phyloP scores from a whole-genome alignment of 2,113 vertebrate genomes.

The Pomatostomus ruficeps region DNA sequence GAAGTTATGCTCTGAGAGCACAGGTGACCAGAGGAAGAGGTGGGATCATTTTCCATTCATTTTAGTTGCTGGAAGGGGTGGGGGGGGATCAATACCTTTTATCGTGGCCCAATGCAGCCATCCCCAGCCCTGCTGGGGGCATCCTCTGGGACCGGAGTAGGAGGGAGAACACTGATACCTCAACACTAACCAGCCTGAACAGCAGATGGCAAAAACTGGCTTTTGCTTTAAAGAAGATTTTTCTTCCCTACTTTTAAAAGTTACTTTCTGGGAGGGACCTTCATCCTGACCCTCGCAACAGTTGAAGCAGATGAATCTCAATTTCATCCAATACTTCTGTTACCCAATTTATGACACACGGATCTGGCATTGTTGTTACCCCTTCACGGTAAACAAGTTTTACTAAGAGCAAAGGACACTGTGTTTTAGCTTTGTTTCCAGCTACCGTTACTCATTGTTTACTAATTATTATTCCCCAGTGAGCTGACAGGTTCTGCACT shows the following conservation, averaged over 20 bases:
- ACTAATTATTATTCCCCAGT: not conserved
- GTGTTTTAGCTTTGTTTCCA: not conserved
- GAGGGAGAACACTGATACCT: not conserved
- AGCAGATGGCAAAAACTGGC: not conserved
- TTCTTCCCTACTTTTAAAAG: not conserved
- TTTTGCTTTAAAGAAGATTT: not conserved
- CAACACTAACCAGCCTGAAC: not conserved
- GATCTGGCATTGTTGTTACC: not conserved
- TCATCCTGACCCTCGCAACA: not conserved
- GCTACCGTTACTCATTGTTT: not conserved
- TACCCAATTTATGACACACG: fast-evolving
- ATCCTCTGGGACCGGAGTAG: not conserved
- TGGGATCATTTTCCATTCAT: not conserved
- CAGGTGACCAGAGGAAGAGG: not conserved
- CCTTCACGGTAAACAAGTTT: not conserved
- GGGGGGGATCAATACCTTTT: not conserved
- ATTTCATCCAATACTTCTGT: not conserved
- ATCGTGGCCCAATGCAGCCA: not conserved
- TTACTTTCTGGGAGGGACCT: not conserved
- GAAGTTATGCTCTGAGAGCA: not conserved
- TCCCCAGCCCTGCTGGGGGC: not conserved
- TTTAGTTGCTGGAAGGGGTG: not conserved
- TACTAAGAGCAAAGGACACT: not conserved
- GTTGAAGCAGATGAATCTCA: not conserved
- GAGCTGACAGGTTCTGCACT: not conserved